Evolutionary conservation across 2,797 vertebrate genomes (phyloP).

Genomic region (Apodemus agrarius): DNA sequence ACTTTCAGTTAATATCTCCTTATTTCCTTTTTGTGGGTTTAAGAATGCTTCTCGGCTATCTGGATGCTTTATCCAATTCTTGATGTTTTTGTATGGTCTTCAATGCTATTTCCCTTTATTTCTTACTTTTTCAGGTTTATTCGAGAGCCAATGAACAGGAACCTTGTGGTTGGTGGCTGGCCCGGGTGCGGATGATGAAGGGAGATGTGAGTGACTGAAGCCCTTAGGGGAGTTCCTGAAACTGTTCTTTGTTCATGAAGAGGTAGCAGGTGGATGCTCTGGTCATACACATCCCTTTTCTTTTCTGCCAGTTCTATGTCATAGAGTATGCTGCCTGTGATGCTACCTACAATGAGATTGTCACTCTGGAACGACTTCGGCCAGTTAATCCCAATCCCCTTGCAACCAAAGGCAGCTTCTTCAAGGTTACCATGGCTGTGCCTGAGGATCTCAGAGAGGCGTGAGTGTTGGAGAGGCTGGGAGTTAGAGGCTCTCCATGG

Average conservation of each 20-base stretch:
- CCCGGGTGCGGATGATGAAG: conserved; percentile 96
- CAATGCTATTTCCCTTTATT: conserved; percentile 32
- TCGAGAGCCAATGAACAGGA: conserved; percentile 96
- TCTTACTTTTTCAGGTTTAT: conserved; percentile 89
- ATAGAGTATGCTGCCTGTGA: conserved; percentile 96
- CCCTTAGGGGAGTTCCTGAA: conserved; percentile 25
- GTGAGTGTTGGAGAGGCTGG: conserved; percentile 85
- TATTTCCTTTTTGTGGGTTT: conserved; percentile 41
- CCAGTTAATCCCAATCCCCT: conserved; percentile 95
- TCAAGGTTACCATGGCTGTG: conserved; percentile 92
- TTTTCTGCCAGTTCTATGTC: conserved; percentile 92
- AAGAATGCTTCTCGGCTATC: not conserved
- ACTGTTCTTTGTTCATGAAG: not conserved
- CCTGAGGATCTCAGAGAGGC: conserved; percentile 95
- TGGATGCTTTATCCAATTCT: not conserved
- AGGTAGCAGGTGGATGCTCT: not conserved
- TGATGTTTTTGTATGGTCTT: conserved; percentile 3
- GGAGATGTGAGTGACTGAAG: conserved; percentile 91
- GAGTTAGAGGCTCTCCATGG: not conserved
- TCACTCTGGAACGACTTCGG: conserved; percentile 94
- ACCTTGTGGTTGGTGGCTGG: conserved; percentile 96
- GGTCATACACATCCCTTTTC: not conserved
- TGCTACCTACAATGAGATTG: conserved; percentile 96
- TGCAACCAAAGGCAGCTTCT: conserved; percentile 92
- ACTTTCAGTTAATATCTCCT: not conserved